A percentile compares a stretch with the other conserved stretches of the same genome.
These are phyloP conservation scores for Hydra vulgaris DNA, from an alignment of 30 jellyfish, hydroid and myxozoan species.

Conservation along the genomic window DNA sequence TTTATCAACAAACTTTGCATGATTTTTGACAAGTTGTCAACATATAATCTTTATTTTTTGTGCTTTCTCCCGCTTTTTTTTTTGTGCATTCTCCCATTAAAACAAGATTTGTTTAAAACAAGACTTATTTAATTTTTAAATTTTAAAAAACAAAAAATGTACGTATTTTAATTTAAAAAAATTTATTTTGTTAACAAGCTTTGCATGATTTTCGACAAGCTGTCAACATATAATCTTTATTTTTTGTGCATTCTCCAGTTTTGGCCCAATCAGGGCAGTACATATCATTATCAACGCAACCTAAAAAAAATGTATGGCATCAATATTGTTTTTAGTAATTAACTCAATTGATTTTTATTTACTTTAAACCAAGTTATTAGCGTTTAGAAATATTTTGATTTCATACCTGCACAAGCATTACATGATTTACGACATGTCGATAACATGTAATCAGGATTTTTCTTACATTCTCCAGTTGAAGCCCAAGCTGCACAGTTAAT, in stretches of 20 bases:
- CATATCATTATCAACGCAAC: not conserved
- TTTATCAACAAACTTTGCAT: not conserved
- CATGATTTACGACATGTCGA: constrained; percentile 11
- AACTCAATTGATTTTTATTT: no score
- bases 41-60: no score
- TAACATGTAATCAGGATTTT: not conserved
- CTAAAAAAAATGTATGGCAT: not conserved
- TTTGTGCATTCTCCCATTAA: no score
- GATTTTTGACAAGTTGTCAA: not conserved
- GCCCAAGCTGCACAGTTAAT: not conserved
- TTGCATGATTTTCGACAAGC: no score
- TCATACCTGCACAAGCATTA: constrained; percentile 14
- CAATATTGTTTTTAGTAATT: not conserved
- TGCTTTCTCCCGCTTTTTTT: no score
- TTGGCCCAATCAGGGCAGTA: not conserved
- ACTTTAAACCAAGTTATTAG: no score
- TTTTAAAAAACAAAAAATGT: no score
- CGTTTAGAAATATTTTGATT: not conserved
- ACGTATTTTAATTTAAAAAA: no score
- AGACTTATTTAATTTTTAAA: no score
- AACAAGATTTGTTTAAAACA: no score
- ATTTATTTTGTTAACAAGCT: no score
- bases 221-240: not conserved
- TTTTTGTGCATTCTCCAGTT: not conserved
- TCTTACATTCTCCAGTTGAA: not conserved